Percentiles rank a stretch among this genome's conserved stretches.
Evolutionary conservation across 1,140 invertebrate genomes (phyloP).

Genomic region (Venturia canescens): DNA sequence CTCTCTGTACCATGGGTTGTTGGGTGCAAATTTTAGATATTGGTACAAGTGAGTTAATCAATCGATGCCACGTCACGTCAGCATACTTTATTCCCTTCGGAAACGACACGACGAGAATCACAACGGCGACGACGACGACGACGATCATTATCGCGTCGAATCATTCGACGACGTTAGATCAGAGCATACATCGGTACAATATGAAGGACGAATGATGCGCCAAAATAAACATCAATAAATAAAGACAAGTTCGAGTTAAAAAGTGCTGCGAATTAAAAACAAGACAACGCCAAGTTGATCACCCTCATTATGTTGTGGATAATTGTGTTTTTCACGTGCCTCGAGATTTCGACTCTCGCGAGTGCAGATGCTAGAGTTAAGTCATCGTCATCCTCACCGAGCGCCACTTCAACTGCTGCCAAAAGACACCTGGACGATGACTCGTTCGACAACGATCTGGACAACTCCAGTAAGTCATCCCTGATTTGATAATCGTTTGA

Average conservation of each 20-base stretch:
- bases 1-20: neutral
- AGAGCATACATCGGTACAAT: neutral
- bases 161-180: neutral
- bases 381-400: constrained; percentile 33
- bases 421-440: constrained; percentile 58
- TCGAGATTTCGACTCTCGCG: constrained; percentile 70
- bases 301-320: constrained; percentile 67
- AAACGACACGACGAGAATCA: constrained; percentile 15
- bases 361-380: constrained; percentile 67
- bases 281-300: constrained; percentile 57
- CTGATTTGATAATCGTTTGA: neutral
- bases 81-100: constrained; percentile 27
- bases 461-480: constrained; percentile 68
- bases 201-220: constrained; percentile 15
- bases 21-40: constrained; percentile 23
- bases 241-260: constrained; percentile 41
- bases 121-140: constrained; percentile 1
- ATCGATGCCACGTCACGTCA: constrained; percentile 39
- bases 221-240: neutral
- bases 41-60: constrained; percentile 22
- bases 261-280: constrained; percentile 31
- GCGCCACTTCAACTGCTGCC: constrained; percentile 44
- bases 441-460: constrained; percentile 66
- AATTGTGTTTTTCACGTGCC: constrained; percentile 67
- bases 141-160: neutral